Conservation (phyloP, 1,140 invertebrate genomes). For the Notospermus geniculatus region DNA sequence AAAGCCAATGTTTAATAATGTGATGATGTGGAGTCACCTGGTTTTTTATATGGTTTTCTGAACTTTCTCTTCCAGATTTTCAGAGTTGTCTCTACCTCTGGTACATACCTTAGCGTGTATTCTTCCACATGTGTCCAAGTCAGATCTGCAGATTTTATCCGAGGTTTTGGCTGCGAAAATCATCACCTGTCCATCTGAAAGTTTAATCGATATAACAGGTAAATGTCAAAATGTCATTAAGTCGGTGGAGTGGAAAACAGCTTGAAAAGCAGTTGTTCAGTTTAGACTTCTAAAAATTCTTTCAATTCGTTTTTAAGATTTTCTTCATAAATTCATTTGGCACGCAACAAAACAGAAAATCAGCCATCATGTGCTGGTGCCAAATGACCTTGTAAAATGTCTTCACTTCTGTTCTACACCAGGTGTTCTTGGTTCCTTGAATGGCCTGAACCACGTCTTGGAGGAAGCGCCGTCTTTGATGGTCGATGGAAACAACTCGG, state of each 20-base stretch:
- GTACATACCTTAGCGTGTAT: neutral
- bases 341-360: too few relatives aligned
- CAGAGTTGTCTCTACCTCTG: constrained; percentile 2
- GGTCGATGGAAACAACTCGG: neutral
- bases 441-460: constrained; percentile 15
- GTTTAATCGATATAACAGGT: constrained; percentile 5
- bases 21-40: too few relatives aligned
- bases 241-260: too few relatives aligned
- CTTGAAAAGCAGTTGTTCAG: too few relatives aligned
- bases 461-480: constrained; percentile 6
- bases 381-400: neutral
- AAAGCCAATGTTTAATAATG: too few relatives aligned
- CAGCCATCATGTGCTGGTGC: too few relatives aligned
- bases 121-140: neutral
- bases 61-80: neutral
- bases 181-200: constrained; percentile 27
- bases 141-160: constrained; percentile 7
- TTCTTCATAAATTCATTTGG: too few relatives aligned
- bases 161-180: constrained; percentile 37
- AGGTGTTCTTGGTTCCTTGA: constrained; percentile 29
- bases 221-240: too few relatives aligned
- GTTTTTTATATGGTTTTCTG: too few relatives aligned
- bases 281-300: too few relatives aligned
- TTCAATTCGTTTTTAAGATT: too few relatives aligned
- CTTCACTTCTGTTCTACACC: neutral